Percentiles rank a stretch among this genome's conserved stretches.
Evolutionary conservation across 2,888 invertebrate species (phyloP).

Genomic region (Bellardia pandia): DNA sequence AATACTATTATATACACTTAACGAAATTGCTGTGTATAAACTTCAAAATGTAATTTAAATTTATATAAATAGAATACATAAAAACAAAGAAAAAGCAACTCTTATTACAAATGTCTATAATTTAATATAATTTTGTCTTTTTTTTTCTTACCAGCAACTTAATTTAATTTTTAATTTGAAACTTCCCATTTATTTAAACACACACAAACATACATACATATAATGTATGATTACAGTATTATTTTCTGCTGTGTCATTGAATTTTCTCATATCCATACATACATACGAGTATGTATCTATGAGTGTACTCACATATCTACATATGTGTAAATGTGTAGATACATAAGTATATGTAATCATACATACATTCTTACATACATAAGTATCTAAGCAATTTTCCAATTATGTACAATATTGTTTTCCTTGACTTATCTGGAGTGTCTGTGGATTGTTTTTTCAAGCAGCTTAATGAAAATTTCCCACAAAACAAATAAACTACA

Average conservation of each 20-base stretch:
- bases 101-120: neutral
- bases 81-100: neutral
- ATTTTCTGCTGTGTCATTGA: conserved; percentile 62
- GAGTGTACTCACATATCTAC: neutral
- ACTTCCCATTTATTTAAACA: conserved; percentile 36
- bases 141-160: conserved; percentile 13
- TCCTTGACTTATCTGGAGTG: conserved; percentile 54
- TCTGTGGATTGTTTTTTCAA: conserved; percentile 32
- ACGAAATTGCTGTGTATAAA: neutral
- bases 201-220: neutral
- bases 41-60: neutral
- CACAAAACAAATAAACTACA: conserved; percentile 69
- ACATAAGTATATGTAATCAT: neutral
- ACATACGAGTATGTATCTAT: neutral
- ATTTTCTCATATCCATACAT: conserved; percentile 55
- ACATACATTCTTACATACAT: neutral
- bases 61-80: neutral
- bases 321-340: neutral
- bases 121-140: conserved; percentile 11
- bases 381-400: conserved; percentile 69
- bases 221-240: neutral
- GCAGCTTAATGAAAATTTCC: conserved; percentile 69
- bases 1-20: too few species aligned
- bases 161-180: conserved; percentile 52
- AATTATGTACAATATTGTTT: conserved; percentile 68